Evolutionary conservation across 2,797 vertebrate genomes (phyloP).

Genomic region (Leptoclinus maculatus): DNA sequence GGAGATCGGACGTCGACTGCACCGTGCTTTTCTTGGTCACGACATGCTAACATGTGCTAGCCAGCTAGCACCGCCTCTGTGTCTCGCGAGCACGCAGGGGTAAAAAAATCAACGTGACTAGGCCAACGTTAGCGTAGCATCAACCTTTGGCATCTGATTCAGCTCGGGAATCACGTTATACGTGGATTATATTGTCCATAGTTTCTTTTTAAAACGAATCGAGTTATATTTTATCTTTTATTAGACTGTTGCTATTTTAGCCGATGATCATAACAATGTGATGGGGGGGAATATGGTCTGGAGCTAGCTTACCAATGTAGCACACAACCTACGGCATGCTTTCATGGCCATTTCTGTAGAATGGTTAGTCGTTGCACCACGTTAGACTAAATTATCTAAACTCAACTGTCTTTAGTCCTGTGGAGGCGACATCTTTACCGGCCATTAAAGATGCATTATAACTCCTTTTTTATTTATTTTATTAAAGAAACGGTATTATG

Average conservation of each 20-base stretch:
- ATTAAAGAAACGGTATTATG: not conserved
- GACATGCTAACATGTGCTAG: constrained; percentile 50
- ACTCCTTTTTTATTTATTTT: not conserved
- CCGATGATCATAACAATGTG: constrained; percentile 39
- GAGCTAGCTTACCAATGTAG: constrained; percentile 53
- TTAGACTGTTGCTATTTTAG: not conserved
- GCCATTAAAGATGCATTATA: too few species aligned
- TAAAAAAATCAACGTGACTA: constrained; percentile 76
- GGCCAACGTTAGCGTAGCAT: constrained; percentile 69
- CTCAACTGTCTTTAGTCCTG: rapidly evolving
- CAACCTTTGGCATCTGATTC: constrained; percentile 55
- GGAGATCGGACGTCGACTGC: constrained; percentile 66
- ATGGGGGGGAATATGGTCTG: constrained; percentile 7
- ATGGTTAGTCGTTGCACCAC: not conserved
- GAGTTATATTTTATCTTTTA: rapidly evolving
- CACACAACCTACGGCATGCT: constrained; percentile 55
- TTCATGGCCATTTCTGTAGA: constrained; percentile 22
- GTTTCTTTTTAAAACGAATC: not conserved
- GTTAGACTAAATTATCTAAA: not conserved
- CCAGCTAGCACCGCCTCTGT: constrained; percentile 16
- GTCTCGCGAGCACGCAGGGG: constrained; percentile 69
- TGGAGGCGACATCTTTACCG: not conserved
- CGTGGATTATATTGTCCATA: rapidly evolving
- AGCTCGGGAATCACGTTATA: rapidly evolving
- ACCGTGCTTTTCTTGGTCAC: constrained; percentile 56